Conservation (phyloP, 2,888 invertebrate genomes). For the Aethes cnicana region DNA sequence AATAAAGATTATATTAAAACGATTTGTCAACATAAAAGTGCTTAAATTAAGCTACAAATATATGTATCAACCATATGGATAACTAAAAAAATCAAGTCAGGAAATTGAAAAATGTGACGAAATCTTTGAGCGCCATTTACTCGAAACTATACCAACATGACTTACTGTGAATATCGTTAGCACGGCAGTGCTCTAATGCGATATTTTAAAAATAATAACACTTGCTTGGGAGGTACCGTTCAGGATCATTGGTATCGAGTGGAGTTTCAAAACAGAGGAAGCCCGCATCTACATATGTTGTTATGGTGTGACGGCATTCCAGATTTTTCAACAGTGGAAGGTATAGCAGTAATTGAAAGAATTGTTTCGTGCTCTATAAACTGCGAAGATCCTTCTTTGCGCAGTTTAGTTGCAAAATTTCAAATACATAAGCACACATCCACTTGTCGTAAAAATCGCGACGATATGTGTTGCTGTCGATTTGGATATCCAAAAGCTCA, state of each 20-base stretch:
- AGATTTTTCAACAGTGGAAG: slow-evolving; percentile 34
- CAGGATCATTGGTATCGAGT: slow-evolving; percentile 43
- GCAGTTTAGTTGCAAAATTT: slow-evolving; percentile 28
- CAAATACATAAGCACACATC: slow-evolving; percentile 40
- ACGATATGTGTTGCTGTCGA: slow-evolving; percentile 33
- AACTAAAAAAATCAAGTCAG: too few species aligned
- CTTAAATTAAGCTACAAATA: too few species aligned
- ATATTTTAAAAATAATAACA: slow-evolving; percentile 33
- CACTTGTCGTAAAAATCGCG: slow-evolving; percentile 37
- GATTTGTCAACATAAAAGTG: too few species aligned
- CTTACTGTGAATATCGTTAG: too few species aligned
- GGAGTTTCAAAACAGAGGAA: slow-evolving; percentile 50
- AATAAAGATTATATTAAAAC: too few species aligned
- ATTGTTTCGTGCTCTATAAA: slow-evolving; percentile 41
- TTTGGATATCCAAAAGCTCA: slow-evolving; percentile 38
- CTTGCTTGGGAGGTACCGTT: slow-evolving; percentile 26
- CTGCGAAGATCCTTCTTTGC: slow-evolving; percentile 12
- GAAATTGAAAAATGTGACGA: too few species aligned
- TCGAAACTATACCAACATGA: too few species aligned
- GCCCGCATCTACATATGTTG: slow-evolving; percentile 48
- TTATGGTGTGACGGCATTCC: slow-evolving; percentile 40
- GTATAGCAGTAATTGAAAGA: slow-evolving; percentile 34
- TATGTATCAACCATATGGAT: too few species aligned
- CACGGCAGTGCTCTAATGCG: too few species aligned
- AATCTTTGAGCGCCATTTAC: too few species aligned